Base-by-base conservation (phyloP, 1,140 invertebrate species). In the Drosophila rhopaloa region DNA sequence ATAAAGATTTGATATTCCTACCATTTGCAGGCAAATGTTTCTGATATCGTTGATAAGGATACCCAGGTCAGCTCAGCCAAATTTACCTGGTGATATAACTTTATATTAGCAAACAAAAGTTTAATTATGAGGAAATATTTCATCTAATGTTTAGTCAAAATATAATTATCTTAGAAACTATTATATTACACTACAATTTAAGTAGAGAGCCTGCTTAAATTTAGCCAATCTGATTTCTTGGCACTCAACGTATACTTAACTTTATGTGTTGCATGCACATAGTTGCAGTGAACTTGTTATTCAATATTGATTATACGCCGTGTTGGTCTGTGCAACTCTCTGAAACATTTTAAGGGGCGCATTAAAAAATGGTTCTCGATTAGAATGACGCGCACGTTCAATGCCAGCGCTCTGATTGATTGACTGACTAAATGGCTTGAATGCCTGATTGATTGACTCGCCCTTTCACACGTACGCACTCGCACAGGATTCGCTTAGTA, bases 341-440 rank as follows among this genome's bases (percentile, higher is more conserved):
- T 32, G 29, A 43, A 76, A 54, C 63, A 71, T 50, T 81, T 81
- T 32, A 55, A 54, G 59, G 47, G 40, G 16, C 41, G 60, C 50
- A 76, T 86, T 72, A 86, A 79, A 89, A 89, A 80, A 73, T 66
- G 79, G 66, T 46, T 76, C 35, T 70, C 60, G 79, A 80, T 88
- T 88, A 77, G 79, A 76, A 88, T 88, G 79, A 67, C 59, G 72
- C 37, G 77, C 83, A 88, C 83, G 83, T 88, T 51, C 59, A 48
- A 37, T 46, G 59, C 43, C 47, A 47, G 55, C 67, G 54, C 73
- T 71, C 83, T 88, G 83, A 88, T 89, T 88, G 83, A 88, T 88
- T 60, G 84, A 88, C 83, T 88, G 79, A 89, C 83, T 88, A 83
- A 89, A 83, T 88, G 79, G 79, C 84, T 82, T 77, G 83, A 88